Conservation (phyloP, 2,113 vertebrate species). For the Sebastes schlegelii region DNA sequence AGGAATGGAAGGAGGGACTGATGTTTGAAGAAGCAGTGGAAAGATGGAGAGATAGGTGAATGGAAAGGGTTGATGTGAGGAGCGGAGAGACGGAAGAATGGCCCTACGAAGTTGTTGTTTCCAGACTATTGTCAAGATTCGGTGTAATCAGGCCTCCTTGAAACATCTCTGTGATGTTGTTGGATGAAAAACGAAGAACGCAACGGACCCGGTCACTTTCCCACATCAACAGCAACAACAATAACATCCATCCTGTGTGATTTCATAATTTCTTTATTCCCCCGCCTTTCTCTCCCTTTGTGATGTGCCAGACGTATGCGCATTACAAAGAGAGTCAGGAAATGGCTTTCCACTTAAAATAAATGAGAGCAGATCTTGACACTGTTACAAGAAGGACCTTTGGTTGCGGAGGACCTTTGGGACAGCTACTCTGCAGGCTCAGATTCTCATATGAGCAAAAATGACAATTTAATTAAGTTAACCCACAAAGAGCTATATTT, state of each 20-base stretch:
- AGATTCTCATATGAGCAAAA: slow-evolving; percentile 42
- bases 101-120: slow-evolving; percentile 29
- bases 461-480: slow-evolving; percentile 53
- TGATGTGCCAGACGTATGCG: slow-evolving; percentile 77
- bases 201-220: slow-evolving; percentile 64
- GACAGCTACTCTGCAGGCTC: slow-evolving; percentile 50
- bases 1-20: slow-evolving; percentile 40
- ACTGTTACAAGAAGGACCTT: slow-evolving; percentile 74
- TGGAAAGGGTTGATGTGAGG: slow-evolving; percentile 31
- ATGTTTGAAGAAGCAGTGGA: slow-evolving; percentile 41
- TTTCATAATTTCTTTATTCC: slow-evolving; percentile 81
- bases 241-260: slow-evolving; percentile 76
- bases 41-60: slow-evolving; percentile 20
- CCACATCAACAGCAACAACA: slow-evolving; percentile 78
- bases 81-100: slow-evolving; percentile 42
- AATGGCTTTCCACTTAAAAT: slow-evolving; percentile 75
- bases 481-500: slow-evolving; percentile 52
- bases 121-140: slow-evolving; percentile 36
- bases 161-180: slow-evolving; percentile 56
- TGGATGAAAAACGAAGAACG: slow-evolving; percentile 63
- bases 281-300: slow-evolving; percentile 69
- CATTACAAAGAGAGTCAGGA: slow-evolving; percentile 74
- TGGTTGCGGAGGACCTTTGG: slow-evolving; percentile 63
- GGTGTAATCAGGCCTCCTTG: slow-evolving; percentile 49
- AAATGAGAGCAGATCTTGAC: slow-evolving; percentile 73